Percentiles rank a stretch among this genome's conserved stretches.
phyloP scores from a whole-genome alignment of 2,797 vertebrate genomes.

The Poecilia velifera region DNA sequence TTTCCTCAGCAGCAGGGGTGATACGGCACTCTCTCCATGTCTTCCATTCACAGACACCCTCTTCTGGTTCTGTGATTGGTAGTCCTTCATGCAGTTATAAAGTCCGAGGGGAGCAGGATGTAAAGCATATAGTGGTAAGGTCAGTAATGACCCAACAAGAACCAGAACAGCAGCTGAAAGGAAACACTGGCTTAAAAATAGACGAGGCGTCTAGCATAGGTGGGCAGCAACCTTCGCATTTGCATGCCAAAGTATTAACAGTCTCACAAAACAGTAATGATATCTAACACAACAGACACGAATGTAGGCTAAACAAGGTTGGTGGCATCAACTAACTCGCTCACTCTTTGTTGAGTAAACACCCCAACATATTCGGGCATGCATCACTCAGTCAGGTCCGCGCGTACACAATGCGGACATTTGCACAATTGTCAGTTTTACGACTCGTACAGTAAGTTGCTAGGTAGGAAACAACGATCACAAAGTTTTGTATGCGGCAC shows the following conservation, averaged over 20 bases:
- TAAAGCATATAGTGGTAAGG: neutral
- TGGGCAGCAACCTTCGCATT: neutral
- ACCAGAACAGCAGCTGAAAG: neutral
- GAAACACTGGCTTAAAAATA: neutral
- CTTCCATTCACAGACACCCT: slow-evolving; percentile 3
- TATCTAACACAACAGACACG: no score
- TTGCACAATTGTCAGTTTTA: no score
- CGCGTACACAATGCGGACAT: no score
- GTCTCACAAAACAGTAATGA: neutral
- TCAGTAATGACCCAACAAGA: neutral
- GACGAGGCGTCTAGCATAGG: neutral
- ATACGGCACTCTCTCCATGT: neutral
- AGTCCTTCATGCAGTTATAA: neutral
- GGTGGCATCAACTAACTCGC: no score
- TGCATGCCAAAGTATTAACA: neutral
- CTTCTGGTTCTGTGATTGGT: no score
- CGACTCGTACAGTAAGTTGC: no score
- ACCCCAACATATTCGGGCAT: no score
- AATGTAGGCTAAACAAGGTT: no score
- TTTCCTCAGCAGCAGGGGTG: neutral
- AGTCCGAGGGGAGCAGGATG: neutral
- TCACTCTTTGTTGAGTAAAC: no score
- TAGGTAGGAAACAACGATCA: no score
- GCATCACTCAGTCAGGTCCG: no score
- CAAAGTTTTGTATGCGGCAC: no score